Percentiles rank a stretch among this genome's conserved stretches.
Conservation (phyloP, 2,797 vertebrate species). For the Sebastes hubbsi region DNA sequence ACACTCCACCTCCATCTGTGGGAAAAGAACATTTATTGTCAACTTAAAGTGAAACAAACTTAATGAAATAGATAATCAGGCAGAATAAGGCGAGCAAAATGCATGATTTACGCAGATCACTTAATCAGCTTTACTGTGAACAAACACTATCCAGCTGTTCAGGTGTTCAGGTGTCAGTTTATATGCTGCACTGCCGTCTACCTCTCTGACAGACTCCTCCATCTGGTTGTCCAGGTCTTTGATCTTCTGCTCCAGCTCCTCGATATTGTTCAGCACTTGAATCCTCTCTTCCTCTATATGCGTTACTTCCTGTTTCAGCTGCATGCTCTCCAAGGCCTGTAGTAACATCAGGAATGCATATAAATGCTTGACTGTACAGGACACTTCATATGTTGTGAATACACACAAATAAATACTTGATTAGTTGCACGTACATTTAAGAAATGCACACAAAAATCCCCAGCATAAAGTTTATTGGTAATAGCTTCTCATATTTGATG, state of each 20-base stretch:
- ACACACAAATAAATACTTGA: neutral
- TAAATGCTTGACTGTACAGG: slow-evolving; percentile 9
- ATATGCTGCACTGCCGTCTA: slow-evolving; percentile 37
- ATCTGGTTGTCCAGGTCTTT: slow-evolving; percentile 97
- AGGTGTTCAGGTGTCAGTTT: neutral
- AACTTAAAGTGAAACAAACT: neutral
- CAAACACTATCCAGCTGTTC: neutral
- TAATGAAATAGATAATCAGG: neutral
- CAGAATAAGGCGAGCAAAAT: neutral
- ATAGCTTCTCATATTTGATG: neutral
- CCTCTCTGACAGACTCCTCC: slow-evolving; percentile 96
- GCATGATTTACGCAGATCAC: neutral
- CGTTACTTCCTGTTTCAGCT: slow-evolving; percentile 88
- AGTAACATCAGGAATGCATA: slow-evolving; percentile 41
- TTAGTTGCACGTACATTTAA: neutral
- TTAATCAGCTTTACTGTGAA: neutral
- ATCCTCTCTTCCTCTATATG: slow-evolving; percentile 91
- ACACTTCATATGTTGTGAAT: neutral
- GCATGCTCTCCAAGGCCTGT: slow-evolving; percentile 85
- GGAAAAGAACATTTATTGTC: neutral
- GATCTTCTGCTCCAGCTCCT: slow-evolving; percentile 96
- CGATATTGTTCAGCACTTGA: slow-evolving; percentile 91
- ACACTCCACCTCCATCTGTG: slow-evolving; percentile 95
- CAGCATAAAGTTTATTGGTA: neutral
- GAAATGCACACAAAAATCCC: neutral